phyloP scores from a whole-genome alignment of 1,140 invertebrate genomes.

The Drosophila tani region DNA sequence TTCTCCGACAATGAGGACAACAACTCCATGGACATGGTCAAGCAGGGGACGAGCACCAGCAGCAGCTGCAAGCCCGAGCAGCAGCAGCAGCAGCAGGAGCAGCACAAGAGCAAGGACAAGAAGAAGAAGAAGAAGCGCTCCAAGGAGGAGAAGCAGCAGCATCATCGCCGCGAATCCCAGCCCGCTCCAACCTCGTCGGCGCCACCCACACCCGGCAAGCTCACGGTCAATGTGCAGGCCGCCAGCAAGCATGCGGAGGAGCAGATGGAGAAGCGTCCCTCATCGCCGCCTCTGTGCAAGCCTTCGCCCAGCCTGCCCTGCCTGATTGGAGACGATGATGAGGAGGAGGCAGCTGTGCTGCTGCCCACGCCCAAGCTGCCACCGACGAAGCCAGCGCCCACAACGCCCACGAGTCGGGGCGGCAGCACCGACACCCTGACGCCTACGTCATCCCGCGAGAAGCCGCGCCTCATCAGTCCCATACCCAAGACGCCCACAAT shows the following conservation, averaged over 20 bases:
- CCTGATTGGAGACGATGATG: conserved; percentile 77
- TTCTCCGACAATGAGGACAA: conserved; percentile 86
- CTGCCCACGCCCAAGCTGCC: conserved; percentile 14
- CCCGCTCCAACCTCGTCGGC: conserved; percentile 44
- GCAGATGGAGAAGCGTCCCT: conserved; percentile 43
- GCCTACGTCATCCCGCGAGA: conserved; percentile 85
- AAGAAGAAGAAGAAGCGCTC: conserved; percentile 93
- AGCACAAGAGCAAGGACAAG: conserved; percentile 89
- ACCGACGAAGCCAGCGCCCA: background rate
- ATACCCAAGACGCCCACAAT: conserved; percentile 86
- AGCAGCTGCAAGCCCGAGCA: conserved; percentile 26
- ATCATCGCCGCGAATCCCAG: conserved; percentile 86
- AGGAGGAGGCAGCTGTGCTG: conserved; percentile 36
- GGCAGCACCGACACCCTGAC: conserved; percentile 79
- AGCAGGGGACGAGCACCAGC: conserved; percentile 33
- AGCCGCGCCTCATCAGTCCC: conserved; percentile 86
- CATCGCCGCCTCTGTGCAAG: conserved; percentile 74
- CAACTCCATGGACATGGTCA: conserved; percentile 49
- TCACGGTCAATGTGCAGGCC: conserved; percentile 78
- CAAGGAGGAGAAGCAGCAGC: conserved; percentile 89
- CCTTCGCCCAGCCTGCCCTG: conserved; percentile 81
- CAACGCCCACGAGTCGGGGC: conserved; percentile 16
- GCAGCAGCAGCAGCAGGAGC: conserved; percentile 48
- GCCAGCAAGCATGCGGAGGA: conserved; percentile 69
- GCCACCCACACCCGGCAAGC: conserved; percentile 42